These are phyloP conservation scores for Doris montereyensis DNA, from an alignment of 2,888 invertebrate species.

Conservation along the genomic window DNA sequence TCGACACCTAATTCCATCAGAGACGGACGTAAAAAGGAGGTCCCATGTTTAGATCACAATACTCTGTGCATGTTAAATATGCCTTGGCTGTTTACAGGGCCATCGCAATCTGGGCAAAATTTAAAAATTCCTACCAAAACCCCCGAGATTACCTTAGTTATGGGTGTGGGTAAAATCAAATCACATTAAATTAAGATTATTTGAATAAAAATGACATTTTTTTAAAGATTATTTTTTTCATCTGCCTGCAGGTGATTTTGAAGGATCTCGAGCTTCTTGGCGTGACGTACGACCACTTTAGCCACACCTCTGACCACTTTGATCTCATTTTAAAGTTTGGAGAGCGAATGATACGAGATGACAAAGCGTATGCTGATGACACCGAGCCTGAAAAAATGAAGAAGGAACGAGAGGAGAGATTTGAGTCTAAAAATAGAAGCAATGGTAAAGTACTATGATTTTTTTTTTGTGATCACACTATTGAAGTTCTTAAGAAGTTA, in stretches of 20 bases:
- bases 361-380: constrained; percentile 97
- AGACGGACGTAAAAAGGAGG: too few species aligned
- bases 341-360: constrained; percentile 87
- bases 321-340: constrained; percentile 91
- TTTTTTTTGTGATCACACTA: neutral
- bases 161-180: too few species aligned
- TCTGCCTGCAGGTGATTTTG: constrained; percentile 87
- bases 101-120: too few species aligned
- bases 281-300: constrained; percentile 92
- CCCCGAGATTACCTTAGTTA: too few species aligned
- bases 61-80: too few species aligned
- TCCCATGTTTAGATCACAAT: too few species aligned
- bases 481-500: neutral
- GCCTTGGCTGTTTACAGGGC: too few species aligned
- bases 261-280: constrained; percentile 93
- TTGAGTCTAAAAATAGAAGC: constrained; percentile 87
- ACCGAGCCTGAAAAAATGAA: constrained; percentile 97
- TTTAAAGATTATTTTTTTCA: too few species aligned
- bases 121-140: too few species aligned
- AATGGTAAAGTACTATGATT: constrained; percentile 80
- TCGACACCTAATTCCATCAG: too few species aligned
- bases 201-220: too few species aligned
- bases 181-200: too few species aligned
- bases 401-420: constrained; percentile 89
- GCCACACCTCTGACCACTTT: constrained; percentile 97